These are phyloP conservation scores for Rhopalosiphum maidis DNA, from an alignment of 1,140 invertebrate species.

Conservation along the genomic window DNA sequence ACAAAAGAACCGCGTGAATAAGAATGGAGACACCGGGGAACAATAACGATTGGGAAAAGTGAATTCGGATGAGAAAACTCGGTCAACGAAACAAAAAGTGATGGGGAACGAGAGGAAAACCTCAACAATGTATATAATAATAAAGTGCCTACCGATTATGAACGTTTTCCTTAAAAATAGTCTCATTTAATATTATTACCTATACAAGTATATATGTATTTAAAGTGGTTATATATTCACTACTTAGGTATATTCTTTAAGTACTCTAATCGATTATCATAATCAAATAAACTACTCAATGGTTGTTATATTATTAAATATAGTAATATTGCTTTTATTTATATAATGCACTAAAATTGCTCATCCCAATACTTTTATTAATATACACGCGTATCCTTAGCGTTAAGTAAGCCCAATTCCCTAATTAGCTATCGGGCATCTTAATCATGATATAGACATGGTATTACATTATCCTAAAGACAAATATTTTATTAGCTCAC, in stretches of 20 bases:
- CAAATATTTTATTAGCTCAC: neutral
- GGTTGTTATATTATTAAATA: no score
- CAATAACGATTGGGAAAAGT: constrained; percentile 55
- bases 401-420: neutral
- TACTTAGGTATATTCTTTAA: no score
- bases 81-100: constrained; percentile 54
- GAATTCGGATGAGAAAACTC: constrained; percentile 57
- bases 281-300: neutral
- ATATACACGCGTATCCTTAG: neutral
- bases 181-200: neutral
- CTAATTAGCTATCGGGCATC: neutral
- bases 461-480: neutral
- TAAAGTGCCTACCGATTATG: neutral
- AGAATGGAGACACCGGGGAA: constrained; percentile 50
- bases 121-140: neutral
- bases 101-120: constrained; percentile 34
- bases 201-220: neutral
- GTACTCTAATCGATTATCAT: neutral
- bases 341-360: neutral
- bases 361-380: neutral
- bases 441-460: neutral
- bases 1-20: constrained; percentile 55
- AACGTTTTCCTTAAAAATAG: neutral
- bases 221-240: no score
- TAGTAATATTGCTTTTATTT: neutral